Base-by-base conservation (phyloP, 2,797 vertebrate genomes). In the Pseudochaenichthys georgianus region DNA sequence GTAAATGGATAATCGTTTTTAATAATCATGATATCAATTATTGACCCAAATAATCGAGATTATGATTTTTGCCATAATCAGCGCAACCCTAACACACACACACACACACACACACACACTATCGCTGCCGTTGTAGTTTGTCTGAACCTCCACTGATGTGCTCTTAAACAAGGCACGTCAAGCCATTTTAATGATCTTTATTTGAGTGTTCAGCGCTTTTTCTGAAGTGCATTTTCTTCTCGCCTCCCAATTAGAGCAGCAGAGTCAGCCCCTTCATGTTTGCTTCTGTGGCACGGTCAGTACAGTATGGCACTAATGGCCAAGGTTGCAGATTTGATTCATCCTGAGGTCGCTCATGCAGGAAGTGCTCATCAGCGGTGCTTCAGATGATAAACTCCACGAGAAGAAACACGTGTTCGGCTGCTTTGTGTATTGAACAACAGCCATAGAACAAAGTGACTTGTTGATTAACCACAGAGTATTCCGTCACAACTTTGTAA, bases 111-210 rank as follows among this genome's bases (percentile, higher is more conserved):
- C 45, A 53, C 15, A 58, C 52, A 72, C 72, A 60, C 75, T 68
- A 73, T 51, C 7, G 5, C 47, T 3, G 7, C 42, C 13, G 11
- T 19, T 10, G 4, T 43, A 72, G n/a, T n/a, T 7, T 73, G 75
- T 79, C 61, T 81, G 77, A 84, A 81, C 70, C 73, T 54, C 63
- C 9, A 13, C 79, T 21, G 21, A 21, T 64, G 61, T 73, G 73
- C 76, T 83, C 73, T 81, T 67, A 77, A 86, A 83, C 70, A 72
- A 64, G 68, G 54, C 77, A 59, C 41, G 70, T 67, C 78, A 31
- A 67, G 83, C 64, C 69, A 72, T 80, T 83, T 85, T 88, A 83
- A 87, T 87, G 70, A 84, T 83, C 70, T 84, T 84, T 79, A 81
- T 75, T 81, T 79, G 63, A 67, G 19, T 77, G 70, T 46, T 45